phyloP scores from a whole-genome alignment of 2,113 vertebrate genomes.

The Elgaria multicarinata region DNA sequence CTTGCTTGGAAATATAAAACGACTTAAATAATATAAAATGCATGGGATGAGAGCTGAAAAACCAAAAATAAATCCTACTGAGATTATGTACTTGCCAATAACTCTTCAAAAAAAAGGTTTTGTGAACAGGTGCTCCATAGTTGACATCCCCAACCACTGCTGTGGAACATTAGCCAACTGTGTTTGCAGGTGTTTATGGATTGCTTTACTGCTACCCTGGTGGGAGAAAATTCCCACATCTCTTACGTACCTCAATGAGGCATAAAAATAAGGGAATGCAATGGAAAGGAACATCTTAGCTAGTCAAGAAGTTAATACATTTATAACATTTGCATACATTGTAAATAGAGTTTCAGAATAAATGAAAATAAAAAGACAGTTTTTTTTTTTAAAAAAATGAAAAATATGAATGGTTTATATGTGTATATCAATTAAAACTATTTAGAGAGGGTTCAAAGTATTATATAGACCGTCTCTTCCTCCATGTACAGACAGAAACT shows the following conservation, averaged over 20 bases:
- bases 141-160: not conserved
- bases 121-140: slow-evolving; percentile 15
- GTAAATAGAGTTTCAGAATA: not conserved
- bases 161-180: slow-evolving; percentile 12
- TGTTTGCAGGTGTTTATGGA: slow-evolving; percentile 18
- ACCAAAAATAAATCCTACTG: not conserved
- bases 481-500: not conserved
- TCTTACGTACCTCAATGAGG: not conserved
- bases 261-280: not conserved
- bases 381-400: no score
- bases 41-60: not conserved
- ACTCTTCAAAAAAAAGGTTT: not conserved
- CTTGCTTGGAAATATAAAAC: not conserved
- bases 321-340: not conserved
- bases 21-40: not conserved
- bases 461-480: not conserved
- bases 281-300: not conserved
- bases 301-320: not conserved
- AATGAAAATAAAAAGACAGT: not conserved
- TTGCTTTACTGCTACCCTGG: not conserved
- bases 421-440: not conserved
- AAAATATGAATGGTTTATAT: no score
- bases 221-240: slow-evolving; percentile 3
- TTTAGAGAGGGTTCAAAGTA: not conserved
- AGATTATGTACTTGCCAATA: slow-evolving; percentile 16